phyloP scores from a whole-genome alignment of 2,113 vertebrate species.

The Brachyhypopomus occidentalis region DNA sequence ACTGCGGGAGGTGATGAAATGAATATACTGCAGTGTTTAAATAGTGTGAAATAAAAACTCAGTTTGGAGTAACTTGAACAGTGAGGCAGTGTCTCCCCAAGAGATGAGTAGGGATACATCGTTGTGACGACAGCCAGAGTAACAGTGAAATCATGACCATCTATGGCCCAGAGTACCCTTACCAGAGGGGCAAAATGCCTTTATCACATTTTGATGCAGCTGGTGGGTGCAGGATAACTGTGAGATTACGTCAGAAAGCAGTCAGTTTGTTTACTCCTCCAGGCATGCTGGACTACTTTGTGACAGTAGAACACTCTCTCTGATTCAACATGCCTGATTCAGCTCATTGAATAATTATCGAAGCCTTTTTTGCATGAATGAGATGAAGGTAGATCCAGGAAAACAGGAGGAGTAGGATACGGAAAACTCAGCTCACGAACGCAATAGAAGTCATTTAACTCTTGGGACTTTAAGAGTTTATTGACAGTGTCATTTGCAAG shows the following conservation, averaged over 20 bases:
- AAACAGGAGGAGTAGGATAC: background rate
- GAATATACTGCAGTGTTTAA: conserved; percentile 39
- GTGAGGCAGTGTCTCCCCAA: background rate
- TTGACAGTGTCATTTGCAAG: conserved; percentile 11
- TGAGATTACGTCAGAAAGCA: background rate
- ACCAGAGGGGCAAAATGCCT: background rate
- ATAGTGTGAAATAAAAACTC: background rate
- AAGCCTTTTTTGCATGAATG: background rate
- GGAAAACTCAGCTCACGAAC: background rate
- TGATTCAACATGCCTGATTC: conserved; percentile 31
- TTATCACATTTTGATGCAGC: background rate
- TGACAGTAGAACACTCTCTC: background rate
- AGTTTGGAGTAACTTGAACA: background rate
- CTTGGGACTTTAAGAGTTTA: conserved; percentile 2
- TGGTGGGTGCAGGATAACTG: background rate
- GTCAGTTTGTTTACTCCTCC: background rate
- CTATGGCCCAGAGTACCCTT: background rate
- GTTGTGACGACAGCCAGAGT: too few relatives aligned
- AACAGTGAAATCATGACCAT: background rate
- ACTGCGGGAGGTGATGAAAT: conserved; percentile 52
- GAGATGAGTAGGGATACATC: background rate
- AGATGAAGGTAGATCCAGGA: background rate
- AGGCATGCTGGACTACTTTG: background rate
- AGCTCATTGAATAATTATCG: conserved; percentile 22
- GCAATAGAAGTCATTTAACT: background rate